Base-by-base conservation (phyloP, 2,888 invertebrate genomes). In the Drosophila mimetica region DNA sequence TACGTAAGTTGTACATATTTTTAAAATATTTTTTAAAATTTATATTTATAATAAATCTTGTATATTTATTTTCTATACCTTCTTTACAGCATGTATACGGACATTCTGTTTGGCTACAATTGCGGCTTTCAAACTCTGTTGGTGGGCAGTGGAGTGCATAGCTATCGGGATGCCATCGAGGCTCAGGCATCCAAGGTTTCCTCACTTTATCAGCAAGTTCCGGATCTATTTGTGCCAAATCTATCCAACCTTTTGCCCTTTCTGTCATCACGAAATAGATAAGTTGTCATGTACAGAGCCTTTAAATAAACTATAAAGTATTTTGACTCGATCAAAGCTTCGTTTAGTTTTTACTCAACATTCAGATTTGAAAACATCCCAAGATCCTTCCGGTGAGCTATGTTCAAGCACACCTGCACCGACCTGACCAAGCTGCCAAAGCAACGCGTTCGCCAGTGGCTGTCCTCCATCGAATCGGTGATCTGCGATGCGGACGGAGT, bases 401-500 rank as follows among this genome's bases (percentile, higher is more conserved):
- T 74, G 75, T 81, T 77, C 32, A 79, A 66, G 16, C 71, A 75
- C 4, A 79, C 42, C 8, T 84, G 70, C 34, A 64, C 79, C 5
- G 57, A 73, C 36, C 60, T 85, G 1, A 51, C 58, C 16, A 66
- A 81, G 9, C 4, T 84, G 18, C 65, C 81, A 8, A 73, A 71
- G 6, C 42, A 76, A 5, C 30, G 59, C 2, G 81, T 86, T 3
- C 74, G 50, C 1, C 54, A 81, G 34, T 86, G 86, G 84, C 5
- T 86, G 3, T 39, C n/a, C 7, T 22, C 44, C 6, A 55, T 85
- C n/a, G 70, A 81, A 36, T 54, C 74, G 6, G 46, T 81, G 4
- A 59, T 85, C 18, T 79, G 58, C 30, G 84, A 84, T 60, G 84
- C 75, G 0, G 84, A 86, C 44, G 86, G 84, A 1, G 86, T 85